Conservation (phyloP, 2,888 invertebrate species). For the Oscheius myriophilus region DNA sequence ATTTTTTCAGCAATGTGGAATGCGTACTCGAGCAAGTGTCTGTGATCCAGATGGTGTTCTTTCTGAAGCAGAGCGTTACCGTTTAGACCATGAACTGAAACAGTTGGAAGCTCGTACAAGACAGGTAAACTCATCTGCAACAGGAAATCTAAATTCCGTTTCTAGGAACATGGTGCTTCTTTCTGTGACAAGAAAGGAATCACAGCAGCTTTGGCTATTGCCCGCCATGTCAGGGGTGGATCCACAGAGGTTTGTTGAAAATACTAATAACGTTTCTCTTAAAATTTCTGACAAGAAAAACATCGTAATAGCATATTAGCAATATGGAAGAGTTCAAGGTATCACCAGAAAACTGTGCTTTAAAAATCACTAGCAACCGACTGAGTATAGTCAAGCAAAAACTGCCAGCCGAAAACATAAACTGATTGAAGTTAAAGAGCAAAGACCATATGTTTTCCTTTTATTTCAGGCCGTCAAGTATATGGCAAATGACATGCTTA, state of each 20-base stretch:
- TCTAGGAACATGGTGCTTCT: constrained; percentile 50
- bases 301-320: too few relatives aligned
- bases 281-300: not conserved
- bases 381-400: too few relatives aligned
- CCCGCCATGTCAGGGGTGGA: constrained; percentile 62
- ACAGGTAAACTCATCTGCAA: constrained; percentile 45
- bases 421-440: too few relatives aligned
- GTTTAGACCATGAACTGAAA: constrained; percentile 64
- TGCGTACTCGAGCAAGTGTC: constrained; percentile 56
- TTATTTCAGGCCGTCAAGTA: constrained; percentile 53
- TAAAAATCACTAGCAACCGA: too few relatives aligned
- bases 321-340: too few relatives aligned
- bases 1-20: constrained; percentile 43
- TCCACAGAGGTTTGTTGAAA: constrained; percentile 42
- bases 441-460: too few relatives aligned
- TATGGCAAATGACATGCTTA: constrained; percentile 65
- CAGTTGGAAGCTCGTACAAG: constrained; percentile 60
- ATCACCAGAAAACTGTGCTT: too few relatives aligned
- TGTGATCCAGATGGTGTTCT: constrained; percentile 68
- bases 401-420: too few relatives aligned
- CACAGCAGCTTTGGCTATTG: constrained; percentile 62
- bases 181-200: constrained; percentile 69
- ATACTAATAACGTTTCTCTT: not conserved
- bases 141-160: too few relatives aligned
- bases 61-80: constrained; percentile 58